These are phyloP conservation scores for Lithobates pipiens DNA, from an alignment of 2,797 vertebrate species.

Conservation along the genomic window DNA sequence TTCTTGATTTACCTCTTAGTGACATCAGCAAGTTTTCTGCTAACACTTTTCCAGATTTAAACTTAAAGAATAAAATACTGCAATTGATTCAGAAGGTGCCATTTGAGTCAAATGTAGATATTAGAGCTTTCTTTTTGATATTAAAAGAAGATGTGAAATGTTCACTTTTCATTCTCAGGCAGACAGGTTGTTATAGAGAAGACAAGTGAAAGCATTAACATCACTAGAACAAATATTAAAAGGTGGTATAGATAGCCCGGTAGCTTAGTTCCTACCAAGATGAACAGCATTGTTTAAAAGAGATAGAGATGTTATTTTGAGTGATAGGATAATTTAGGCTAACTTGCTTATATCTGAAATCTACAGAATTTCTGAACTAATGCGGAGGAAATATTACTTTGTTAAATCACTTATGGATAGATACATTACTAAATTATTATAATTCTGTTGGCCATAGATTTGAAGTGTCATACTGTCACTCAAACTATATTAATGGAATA, in stretches of 20 bases:
- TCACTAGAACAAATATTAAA: background rate
- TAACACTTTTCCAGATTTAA: conserved; percentile 4
- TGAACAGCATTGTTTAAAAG: background rate
- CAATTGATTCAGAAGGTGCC: conserved; percentile 37
- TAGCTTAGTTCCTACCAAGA: conserved; percentile 8
- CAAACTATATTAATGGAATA: no score
- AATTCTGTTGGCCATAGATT: no score
- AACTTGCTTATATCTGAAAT: no score
- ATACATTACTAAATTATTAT: no score
- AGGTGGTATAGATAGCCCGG: conserved; percentile 2
- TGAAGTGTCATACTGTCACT: no score
- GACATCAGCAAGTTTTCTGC: conserved; percentile 18
- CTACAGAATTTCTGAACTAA: no score
- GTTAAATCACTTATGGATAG: no score
- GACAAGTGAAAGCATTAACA: conserved; percentile 18
- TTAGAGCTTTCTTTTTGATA: conserved; percentile 11
- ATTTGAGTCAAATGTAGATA: conserved; percentile 42
- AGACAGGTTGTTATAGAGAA: conserved; percentile 34
- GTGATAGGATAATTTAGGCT: no score
- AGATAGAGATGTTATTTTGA: no score
- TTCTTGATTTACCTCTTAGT: conserved; percentile 18
- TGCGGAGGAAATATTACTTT: no score
- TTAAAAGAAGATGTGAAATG: background rate
- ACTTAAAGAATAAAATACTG: conserved; percentile 24
- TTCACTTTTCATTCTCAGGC: background rate